Conservation (phyloP, 2,113 vertebrate species). For the Poicephalus meyeri region DNA sequence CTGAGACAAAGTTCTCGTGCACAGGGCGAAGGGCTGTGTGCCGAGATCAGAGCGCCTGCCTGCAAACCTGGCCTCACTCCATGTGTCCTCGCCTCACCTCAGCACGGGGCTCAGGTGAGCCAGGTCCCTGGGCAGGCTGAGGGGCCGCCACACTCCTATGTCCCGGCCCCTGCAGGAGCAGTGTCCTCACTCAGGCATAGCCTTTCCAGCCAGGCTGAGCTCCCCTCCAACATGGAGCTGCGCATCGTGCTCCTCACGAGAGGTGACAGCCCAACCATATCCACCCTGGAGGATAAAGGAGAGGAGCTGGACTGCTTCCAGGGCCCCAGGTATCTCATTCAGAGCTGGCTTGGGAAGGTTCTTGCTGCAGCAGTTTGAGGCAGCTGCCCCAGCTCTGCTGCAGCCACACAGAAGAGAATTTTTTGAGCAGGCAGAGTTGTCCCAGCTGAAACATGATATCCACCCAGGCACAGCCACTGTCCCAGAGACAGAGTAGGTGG, state of each 20-base stretch:
- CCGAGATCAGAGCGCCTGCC: not conserved
- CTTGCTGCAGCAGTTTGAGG: not conserved
- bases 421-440: not conserved
- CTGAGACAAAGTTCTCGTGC: not conserved
- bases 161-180: not conserved
- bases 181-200: not conserved
- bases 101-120: rapidly evolving
- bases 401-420: not conserved
- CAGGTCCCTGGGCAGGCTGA: not conserved
- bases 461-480: not conserved
- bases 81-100: not conserved
- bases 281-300: not conserved
- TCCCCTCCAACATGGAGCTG: not conserved
- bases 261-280: not conserved
- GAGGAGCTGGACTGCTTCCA: not conserved
- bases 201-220: not conserved
- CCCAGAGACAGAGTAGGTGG: not conserved
- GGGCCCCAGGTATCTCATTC: not conserved
- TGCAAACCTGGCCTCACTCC: not conserved
- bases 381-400: not conserved
- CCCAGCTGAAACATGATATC: not conserved
- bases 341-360: not conserved
- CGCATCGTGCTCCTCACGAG: rapidly evolving
- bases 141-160: not conserved
- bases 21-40: not conserved